Base-by-base conservation (phyloP, 2,888 invertebrate species). In the Netelia melanura region DNA sequence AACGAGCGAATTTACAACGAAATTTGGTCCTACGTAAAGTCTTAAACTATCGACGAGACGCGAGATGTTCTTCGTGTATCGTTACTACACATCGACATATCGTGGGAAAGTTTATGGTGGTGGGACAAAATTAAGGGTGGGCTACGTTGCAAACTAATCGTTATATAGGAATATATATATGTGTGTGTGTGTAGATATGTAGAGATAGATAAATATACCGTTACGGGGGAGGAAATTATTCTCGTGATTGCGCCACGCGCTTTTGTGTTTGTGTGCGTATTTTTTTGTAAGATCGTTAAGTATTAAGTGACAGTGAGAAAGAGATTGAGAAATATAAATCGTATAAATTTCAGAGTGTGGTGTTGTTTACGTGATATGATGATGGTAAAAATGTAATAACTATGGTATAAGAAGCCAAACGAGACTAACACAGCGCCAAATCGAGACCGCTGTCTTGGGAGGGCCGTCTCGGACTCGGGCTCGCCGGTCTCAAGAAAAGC, bases 361-460 rank as follows among this genome's bases (percentile, higher is more conserved):
- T 30, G 48, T 67, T 54, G 56, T 61, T 76, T 67, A 54, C 52
- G 67, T 54, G 68, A 43, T 38, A 71, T 70, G 52, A 72, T 76
- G 80, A 79, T 56, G 72, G 75, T 72, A 65, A 68, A 30, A 44
- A 76, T 70, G 78, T 25, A 52, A 64, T 71, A 70, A 86, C 81
- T 77, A 83, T 71, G 77, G 78, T 86, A 86, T 84, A 83, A 86
- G 86, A 88, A 86, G 82, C 86, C 87, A 88, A 92, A 90, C 89
- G 87, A 89, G 88, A 95, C 97, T 97, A 96, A 98, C 98, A 98
- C 92, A 97, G 95, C 85, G 97, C 97, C 93, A 97, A 96, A 92
- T 98, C 97, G 97, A 97, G 97, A 94, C 97, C 96, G 89, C 97
- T 95, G 88, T 95, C 93, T 86, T 95, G 95, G 83, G 95, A 95